Evolutionary conservation across 2,113 vertebrate genomes (phyloP), one percentile per base, ranked within the genome.

Genomic region (Syngnathus scovelli): DNA sequence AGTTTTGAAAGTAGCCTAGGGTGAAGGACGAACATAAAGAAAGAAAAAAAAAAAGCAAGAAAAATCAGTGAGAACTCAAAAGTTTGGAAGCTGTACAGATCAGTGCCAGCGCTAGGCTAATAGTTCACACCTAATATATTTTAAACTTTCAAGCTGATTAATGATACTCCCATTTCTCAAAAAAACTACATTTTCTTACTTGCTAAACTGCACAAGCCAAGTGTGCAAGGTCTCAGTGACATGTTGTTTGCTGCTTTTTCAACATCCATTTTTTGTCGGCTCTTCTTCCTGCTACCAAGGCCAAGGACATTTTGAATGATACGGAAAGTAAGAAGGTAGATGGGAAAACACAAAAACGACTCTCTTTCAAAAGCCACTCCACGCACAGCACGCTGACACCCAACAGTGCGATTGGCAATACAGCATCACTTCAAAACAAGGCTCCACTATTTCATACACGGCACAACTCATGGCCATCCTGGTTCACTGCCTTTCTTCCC

Each of bases 301-400:
- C 71, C 73, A n/a, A 56, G 61, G 51, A 41, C 56, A 67, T 77
- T 64, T 73, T 84, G 70, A 83, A 80, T 72, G 74, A 77, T 68
- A 60, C 74, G 69, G 82, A 67, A 83, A 73, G 79, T 82, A 87
- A 71, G 62, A 39, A 61, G 66, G 36, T 61, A 72, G 71, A 80
- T 68, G 68, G 71, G 61, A 77, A 77, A 72, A 63, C 27, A 64
- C 71, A 83, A 67, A 48, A 41, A 37, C 39, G 49, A 68, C 67
- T 66, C 52, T 55, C 72, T 77, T 82, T 69, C 46, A 83, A 75
- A 78, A 74, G 41, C 69, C 73, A 84, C 80, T 85, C 76, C 65
- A 79, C 76, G 77, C 46, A 38, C 44, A 75, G 71, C 74, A 61
- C 68, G 43, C 41, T 38, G 27, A 33, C 6, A 62, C 48, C 69